A percentile compares a stretch with the other conserved stretches of the same genome.
These are phyloP conservation scores for Tragelaphus buxtoni DNA, from an alignment of 2,113 vertebrate species.

Conservation along the genomic window DNA sequence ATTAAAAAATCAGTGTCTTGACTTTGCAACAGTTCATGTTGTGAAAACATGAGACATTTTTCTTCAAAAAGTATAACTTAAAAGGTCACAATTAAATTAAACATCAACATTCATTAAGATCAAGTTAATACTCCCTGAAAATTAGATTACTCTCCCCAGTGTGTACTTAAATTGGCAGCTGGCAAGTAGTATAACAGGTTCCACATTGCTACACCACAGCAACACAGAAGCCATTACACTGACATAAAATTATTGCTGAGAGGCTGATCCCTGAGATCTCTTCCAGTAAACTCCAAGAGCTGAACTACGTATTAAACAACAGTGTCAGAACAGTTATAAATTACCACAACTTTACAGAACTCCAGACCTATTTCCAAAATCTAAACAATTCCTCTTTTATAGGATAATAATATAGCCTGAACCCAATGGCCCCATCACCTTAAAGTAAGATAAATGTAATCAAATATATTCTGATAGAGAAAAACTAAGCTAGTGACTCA, in stretches of 20 bases:
- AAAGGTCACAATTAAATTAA: constrained; percentile 52
- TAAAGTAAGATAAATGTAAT: background rate
- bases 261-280: background rate
- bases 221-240: background rate
- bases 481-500: background rate
- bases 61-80: constrained; percentile 11
- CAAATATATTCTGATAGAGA: background rate
- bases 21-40: constrained; percentile 16
- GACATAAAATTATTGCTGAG: background rate
- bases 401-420: background rate
- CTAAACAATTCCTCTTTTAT: background rate
- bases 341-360: background rate
- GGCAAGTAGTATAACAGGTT: background rate
- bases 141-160: background rate
- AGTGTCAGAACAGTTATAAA: background rate
- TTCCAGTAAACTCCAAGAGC: background rate
- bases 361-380: background rate
- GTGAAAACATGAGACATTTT: constrained; percentile 1
- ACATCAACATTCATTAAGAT: constrained; percentile 47
- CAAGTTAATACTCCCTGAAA: constrained; percentile 23
- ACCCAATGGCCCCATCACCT: background rate
- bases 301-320: background rate
- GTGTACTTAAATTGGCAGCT: constrained; percentile 38
- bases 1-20: background rate
- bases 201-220: background rate